Evolutionary conservation across 2,797 vertebrate species (phyloP), one percentile per base, ranked within the genome.

Genomic region (Huso huso): DNA sequence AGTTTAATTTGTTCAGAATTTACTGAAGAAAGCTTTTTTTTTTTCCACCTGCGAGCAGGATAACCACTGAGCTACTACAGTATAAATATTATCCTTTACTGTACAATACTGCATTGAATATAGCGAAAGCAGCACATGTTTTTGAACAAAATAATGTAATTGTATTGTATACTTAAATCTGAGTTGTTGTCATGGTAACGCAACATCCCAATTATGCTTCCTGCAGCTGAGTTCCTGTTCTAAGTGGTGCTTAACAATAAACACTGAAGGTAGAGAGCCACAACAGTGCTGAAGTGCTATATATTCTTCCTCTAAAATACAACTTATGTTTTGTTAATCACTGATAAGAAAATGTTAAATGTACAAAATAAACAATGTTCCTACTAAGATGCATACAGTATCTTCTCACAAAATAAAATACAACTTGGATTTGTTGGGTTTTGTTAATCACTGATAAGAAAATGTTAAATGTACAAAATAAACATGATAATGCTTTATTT

Each of bases 101-200:
- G n/a, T n/a, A n/a, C n/a, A n/a, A n/a, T n/a, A n/a, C n/a, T n/a
- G n/a, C n/a, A n/a, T n/a, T n/a, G n/a, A n/a, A n/a, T n/a, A n/a
- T n/a, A n/a, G n/a, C n/a, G n/a, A n/a, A n/a, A n/a, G n/a, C n/a
- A n/a, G n/a, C n/a, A n/a, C n/a, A n/a, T n/a, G n/a, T n/a, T n/a
- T n/a, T n/a, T n/a, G n/a, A n/a, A n/a, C n/a, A n/a, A n/a, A n/a
- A n/a, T n/a, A n/a, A n/a, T n/a, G n/a, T n/a, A n/a, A n/a, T n/a
- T n/a, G n/a, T n/a, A n/a, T n/a, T n/a, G n/a, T n/a, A 81, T 87
- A 74, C 78, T 85, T 71, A 82, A 83, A 83, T 81, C 71, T 79
- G 82, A 83, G 85, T 85, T 87, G 86, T 89, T 87, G 87, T 86
- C 87, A 90, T 88, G 85, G 87, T 84, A 90, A 89, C 82, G 88